Conservation (phyloP, 2,113 vertebrate genomes). For the Acrocephalus arundinaceus region DNA sequence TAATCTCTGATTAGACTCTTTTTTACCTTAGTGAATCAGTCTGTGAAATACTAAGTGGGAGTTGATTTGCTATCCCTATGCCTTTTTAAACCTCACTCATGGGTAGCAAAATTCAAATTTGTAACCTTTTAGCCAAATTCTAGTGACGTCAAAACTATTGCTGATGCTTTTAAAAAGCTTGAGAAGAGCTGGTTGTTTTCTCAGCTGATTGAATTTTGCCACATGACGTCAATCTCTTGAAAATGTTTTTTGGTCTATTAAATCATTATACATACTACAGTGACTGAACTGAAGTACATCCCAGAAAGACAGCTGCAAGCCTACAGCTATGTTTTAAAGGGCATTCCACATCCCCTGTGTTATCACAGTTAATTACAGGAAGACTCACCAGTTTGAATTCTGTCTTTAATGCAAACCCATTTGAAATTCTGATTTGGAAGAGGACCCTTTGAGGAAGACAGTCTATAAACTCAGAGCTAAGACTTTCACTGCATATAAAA, state of each 20-base stretch:
- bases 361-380: slow-evolving; percentile 34
- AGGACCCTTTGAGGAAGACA: not conserved
- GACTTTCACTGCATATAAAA: slow-evolving; percentile 18
- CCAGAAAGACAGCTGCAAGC: slow-evolving; percentile 5
- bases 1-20: not conserved
- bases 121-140: not conserved
- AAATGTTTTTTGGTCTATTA: not conserved
- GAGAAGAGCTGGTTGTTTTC: not conserved
- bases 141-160: not conserved
- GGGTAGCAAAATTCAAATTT: not conserved
- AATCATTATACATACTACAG: not conserved
- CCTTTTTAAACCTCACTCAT: not conserved
- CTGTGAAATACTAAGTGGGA: not conserved
- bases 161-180: not conserved
- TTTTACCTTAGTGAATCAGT: not conserved
- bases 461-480: slow-evolving; percentile 15
- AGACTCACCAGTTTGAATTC: not conserved
- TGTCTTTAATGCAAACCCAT: not conserved
- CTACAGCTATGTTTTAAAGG: slow-evolving; percentile 12
- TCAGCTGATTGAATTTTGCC: not conserved
- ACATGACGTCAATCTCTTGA: not conserved
- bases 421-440: slow-evolving; percentile 50
- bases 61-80: not conserved
- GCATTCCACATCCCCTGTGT: not conserved
- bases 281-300: not conserved